phyloP scores from a whole-genome alignment of 2,797 vertebrate genomes.

The Sebastes vulpes region DNA sequence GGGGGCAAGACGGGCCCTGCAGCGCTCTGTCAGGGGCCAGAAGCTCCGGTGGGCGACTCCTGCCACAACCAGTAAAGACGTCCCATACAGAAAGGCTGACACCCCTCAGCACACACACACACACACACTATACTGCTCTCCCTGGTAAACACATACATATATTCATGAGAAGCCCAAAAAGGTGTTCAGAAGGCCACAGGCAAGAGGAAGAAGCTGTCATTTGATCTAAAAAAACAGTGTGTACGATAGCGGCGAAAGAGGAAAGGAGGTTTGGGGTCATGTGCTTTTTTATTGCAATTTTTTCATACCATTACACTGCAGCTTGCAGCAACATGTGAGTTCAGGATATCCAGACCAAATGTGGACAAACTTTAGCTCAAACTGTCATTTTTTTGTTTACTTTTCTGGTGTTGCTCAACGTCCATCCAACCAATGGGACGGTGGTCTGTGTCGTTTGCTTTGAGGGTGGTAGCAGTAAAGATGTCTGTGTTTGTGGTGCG shows the following conservation, averaged over 20 bases:
- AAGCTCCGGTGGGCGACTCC: slow-evolving; percentile 69
- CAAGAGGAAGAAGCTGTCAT: slow-evolving; percentile 58
- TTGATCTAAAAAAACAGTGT: slow-evolving; percentile 43
- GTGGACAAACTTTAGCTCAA: slow-evolving; percentile 14
- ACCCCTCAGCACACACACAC: slow-evolving; percentile 46
- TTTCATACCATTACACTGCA: slow-evolving; percentile 41
- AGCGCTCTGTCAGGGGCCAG: slow-evolving; percentile 77
- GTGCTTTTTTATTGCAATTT: slow-evolving; percentile 34
- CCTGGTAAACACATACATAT: slow-evolving; percentile 75
- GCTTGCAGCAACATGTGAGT: slow-evolving; percentile 52
- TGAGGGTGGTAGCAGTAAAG: neutral
- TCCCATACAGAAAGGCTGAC: slow-evolving; percentile 66
- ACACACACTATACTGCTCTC: slow-evolving; percentile 15
- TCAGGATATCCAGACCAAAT: slow-evolving; percentile 22
- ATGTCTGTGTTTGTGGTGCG: neutral
- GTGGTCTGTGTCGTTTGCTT: neutral
- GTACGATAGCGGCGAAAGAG: slow-evolving; percentile 18
- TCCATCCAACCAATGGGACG: neutral
- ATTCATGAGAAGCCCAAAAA: slow-evolving; percentile 76
- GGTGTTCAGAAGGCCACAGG: slow-evolving; percentile 69
- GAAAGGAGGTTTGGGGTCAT: slow-evolving; percentile 49
- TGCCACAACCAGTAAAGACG: slow-evolving; percentile 76
- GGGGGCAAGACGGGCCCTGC: slow-evolving; percentile 76
- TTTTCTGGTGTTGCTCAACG: neutral
- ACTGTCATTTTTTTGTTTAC: slow-evolving; percentile 10